A percentile compares a stretch with the other conserved stretches of the same genome.
phyloP scores from a whole-genome alignment of 2,888 invertebrate genomes.

The Sminthurides aquaticus region DNA sequence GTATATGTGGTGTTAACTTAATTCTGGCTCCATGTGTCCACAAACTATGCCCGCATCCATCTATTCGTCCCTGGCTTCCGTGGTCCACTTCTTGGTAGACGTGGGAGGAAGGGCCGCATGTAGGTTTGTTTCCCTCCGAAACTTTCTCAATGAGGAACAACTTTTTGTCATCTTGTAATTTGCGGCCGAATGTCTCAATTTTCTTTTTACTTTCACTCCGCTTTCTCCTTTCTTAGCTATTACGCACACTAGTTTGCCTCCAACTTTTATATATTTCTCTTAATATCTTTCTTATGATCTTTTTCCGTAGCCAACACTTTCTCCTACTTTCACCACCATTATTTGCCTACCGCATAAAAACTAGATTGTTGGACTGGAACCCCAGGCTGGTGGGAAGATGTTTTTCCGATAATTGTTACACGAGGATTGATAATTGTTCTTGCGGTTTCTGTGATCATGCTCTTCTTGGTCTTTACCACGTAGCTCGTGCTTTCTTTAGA shows the following conservation, averaged over 20 bases:
- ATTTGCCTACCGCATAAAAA: too few species aligned
- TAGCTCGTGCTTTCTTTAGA: background rate
- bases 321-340: too few species aligned
- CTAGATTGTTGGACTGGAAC: too few species aligned
- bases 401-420: too few species aligned
- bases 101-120: too few species aligned
- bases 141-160: constrained; percentile 32
- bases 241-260: background rate
- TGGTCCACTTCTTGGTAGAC: too few species aligned
- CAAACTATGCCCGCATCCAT: constrained; percentile 17
- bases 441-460: background rate
- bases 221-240: background rate
- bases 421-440: background rate
- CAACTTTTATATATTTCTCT: background rate
- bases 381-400: too few species aligned
- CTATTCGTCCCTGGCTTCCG: too few species aligned
- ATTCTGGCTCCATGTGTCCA: background rate
- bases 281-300: constrained; percentile 1
- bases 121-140: constrained; percentile 21
- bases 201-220: constrained; percentile 19
- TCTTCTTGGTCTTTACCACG: background rate
- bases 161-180: constrained; percentile 40
- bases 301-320: background rate
- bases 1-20: background rate
- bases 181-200: constrained; percentile 42